Base-by-base conservation (phyloP, 2,113 vertebrate genomes). In the Cyprinodon brontotheroides region DNA sequence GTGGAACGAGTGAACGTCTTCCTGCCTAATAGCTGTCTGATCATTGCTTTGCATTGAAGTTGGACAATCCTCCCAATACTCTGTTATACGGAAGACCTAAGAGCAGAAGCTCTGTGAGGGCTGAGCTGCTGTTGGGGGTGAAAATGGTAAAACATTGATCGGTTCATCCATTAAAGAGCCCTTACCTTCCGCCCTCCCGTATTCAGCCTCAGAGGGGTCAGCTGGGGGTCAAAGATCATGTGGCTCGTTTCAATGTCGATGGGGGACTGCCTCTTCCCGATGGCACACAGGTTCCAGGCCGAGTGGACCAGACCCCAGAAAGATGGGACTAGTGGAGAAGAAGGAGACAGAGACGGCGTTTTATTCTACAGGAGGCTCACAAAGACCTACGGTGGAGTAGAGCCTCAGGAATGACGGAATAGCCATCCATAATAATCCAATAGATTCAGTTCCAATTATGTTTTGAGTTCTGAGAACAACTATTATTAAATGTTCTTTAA, bases 221-320 rank as follows among this genome's bases (percentile, higher is more conserved):
- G 91, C 90, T 97, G 96, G 64, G 97, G 97, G 84, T 99, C 97
- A 68, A 98, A 99, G 92, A 98, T 99, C 97, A 99, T 97, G 94
- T 97, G 97, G 89, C 96, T 98, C 88, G 97, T 99, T 93, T 99
- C 97, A 62, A 99, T 97, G 94, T 98, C 97, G 83, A 98, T 95
- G 40, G 97, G 97, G 2, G 97, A 99, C 92, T 99, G 97, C 43
- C 97, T 94, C 92, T 98, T 99, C 68, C 97, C 97, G 63, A 98
- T 97, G 62, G 97, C 96, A 88, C 97, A 99, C 80, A 99, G 95
- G 86, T 98, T 99, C 97, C 97, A 99, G 77, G 97, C 97, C 40
- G 97, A 99, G 94, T 99, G 97, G 89, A 99, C 97, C 94, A 99
- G 94, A 89, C 97, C 97, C 97, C 97, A 99, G 91, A 99, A 99